Percentiles rank a stretch among this genome's conserved stretches.
Conservation (phyloP, 2,888 invertebrate genomes). For the Nomada flava region DNA sequence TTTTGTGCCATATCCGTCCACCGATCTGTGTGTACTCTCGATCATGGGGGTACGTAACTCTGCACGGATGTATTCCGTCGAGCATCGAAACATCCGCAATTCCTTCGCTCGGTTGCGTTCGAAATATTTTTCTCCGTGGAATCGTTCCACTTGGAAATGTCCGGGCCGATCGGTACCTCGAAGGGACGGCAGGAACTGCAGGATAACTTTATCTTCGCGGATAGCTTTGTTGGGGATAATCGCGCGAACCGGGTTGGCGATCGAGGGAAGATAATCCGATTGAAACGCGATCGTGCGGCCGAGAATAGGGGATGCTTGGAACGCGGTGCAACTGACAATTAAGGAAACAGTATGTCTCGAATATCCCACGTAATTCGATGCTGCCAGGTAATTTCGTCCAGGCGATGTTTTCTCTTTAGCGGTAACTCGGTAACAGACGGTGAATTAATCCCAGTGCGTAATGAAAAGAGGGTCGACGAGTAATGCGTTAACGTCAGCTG, state of each 20-base stretch:
- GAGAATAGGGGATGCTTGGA: not conserved
- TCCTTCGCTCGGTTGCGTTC: not conserved
- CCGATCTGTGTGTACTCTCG: not conserved
- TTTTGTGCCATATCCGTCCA: constrained; percentile 57
- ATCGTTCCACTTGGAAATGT: not conserved
- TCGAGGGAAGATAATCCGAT: constrained; percentile 28
- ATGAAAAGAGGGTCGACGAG: constrained; percentile 18
- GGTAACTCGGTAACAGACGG: not conserved
- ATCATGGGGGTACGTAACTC: constrained; percentile 3
- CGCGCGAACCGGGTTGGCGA: not conserved
- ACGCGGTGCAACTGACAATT: constrained; percentile 13
- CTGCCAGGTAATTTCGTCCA: not conserved
- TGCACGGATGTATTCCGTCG: not conserved
- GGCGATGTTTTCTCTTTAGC: constrained; percentile 5
- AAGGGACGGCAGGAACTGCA: no score
- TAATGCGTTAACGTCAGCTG: constrained; percentile 31
- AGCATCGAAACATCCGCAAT: constrained; percentile 30
- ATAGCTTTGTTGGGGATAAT: constrained; percentile 32
- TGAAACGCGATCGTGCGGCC: not conserved
- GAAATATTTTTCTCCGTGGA: not conserved
- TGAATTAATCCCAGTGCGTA: not conserved
- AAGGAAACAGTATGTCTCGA: not conserved
- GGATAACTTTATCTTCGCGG: no score
- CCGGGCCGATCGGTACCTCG: no score
- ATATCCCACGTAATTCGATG: not conserved